Base-by-base conservation (phyloP, 2,888 invertebrate species). In the Agonopterix heracliana region DNA sequence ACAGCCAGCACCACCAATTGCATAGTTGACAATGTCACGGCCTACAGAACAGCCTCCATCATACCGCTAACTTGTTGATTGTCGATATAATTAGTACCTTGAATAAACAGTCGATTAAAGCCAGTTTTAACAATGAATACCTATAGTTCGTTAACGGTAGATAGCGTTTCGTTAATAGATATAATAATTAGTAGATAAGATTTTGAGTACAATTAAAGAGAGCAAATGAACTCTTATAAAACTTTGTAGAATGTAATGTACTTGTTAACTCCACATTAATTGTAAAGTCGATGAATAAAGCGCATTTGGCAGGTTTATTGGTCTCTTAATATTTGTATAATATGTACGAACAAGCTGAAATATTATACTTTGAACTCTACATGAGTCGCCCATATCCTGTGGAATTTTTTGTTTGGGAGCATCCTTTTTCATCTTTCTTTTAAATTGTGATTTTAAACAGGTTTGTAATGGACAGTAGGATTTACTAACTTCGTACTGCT, bases 1-100 rank as follows among this genome's bases (percentile, higher is more conserved):
- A n/a, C 38, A 38, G 3, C 4, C 38, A 38, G 3, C 4, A 38
- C 4, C 9, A 38, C 9, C 38, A n/a, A 38, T 38, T 38, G 38
- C 1, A 60, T 66, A 65, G 59, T 63, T 57, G 78, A 78, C 74
- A 79, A 77, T 78, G 78, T 71, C 63, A 73, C 70, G 83, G 84
- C 83, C 83, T 82, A 83, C 63, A 54, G 54, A 58, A 53, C 47
- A 56, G 51, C 49, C 57, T 54, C 59, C 49, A 50, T 56, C 55
- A 52, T 57, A 57, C 38, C 13, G 17, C 17, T 38, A 45, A 26
- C 26, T 45, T 34, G 38, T 12, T 8, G 14, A 10, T 8, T n/a
- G 38, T 40, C 38, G 41, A 11, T 53, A 45, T 48, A n/a, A n/a
- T 38, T 9, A 9, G 38, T 38, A 9, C 9, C n/a, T 38, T 38